phyloP scores from a whole-genome alignment of 1,140 invertebrate genomes.

The Drosophila pachea region DNA sequence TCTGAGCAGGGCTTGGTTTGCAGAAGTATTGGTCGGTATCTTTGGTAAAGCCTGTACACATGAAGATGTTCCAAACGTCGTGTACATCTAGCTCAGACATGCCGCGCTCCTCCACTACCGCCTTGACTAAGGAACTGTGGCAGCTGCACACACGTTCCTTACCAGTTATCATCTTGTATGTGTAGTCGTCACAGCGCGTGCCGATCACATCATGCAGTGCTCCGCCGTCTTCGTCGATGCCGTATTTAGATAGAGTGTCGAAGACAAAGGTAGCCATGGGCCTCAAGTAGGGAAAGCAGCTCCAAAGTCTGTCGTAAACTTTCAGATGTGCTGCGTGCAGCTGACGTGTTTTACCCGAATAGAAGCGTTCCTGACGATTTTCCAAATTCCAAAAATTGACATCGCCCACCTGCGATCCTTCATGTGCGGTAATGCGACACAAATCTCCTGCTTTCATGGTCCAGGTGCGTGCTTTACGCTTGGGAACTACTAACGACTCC shows the following conservation, averaged over 20 bases:
- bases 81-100: conserved; percentile 80
- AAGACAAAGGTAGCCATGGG: conserved; percentile 80
- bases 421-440: conserved; percentile 77
- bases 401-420: conserved; percentile 80
- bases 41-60: conserved; percentile 80
- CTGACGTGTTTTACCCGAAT: conserved; percentile 80
- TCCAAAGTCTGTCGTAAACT: conserved; percentile 80
- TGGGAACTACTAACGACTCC: conserved; percentile 72
- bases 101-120: conserved; percentile 77
- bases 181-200: conserved; percentile 80
- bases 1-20: conserved; percentile 79
- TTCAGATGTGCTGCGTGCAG: conserved; percentile 79
- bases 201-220: conserved; percentile 80
- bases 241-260: conserved; percentile 78
- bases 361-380: conserved; percentile 79
- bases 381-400: conserved; percentile 80
- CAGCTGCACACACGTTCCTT: conserved; percentile 78
- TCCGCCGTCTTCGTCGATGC: conserved; percentile 80
- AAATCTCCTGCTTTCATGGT: conserved; percentile 76
- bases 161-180: conserved; percentile 79
- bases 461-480: conserved; percentile 78
- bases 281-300: conserved; percentile 79
- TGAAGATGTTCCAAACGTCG: conserved; percentile 81
- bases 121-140: conserved; percentile 79
- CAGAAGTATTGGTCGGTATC: conserved; percentile 80